Base-by-base conservation (phyloP, 2,797 vertebrate species). In the Peromyscus attwateri region DNA sequence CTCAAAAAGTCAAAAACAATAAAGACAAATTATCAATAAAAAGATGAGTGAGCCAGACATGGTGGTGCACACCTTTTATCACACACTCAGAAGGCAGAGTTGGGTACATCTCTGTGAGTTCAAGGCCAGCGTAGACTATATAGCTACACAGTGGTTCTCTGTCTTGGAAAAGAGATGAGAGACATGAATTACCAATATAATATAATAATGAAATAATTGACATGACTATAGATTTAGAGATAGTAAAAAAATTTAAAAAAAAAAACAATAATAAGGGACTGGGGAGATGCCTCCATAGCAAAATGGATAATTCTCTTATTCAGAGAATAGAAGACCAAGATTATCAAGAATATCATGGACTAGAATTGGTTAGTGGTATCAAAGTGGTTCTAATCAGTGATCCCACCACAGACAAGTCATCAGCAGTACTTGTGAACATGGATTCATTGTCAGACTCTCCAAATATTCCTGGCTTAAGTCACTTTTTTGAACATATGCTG, bases 401-500 rank as follows among this genome's bases (percentile, higher is more conserved):
- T 96, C 99, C 99, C 34, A 99, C 99, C 29, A 99, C 99, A 94
- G 99, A 99, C 98, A 99, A 99, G 97, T 99, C 99, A 71, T 99
- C 99, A 73, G 99, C 99, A 92, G 99, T 99, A 2, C 98, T 99
- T 83, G 99, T 99, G 46, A 99, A 99, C 46, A 99, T 99, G 98
- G 99, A 99, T 95, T 99, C 99, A 0, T 99, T 99, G 95, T 99
- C 99, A 19, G 99, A 99, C 98, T 99, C 99, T 46, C 97, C 94
- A 8, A 99, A 99, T 98, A 99, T 99, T 98, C 99, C 99, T 60
- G 99, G 99, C 34, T 98, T 99, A 98, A 99, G 99, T 60, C 99
- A 99, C 98, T 99, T 99, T 97, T 99, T 99, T 98, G 99, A 99
- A 98, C 99, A 99, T 98, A 99, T 99, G 99, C 98, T 99, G 95